Evolutionary conservation across 2,797 vertebrate genomes (phyloP), one percentile per base, ranked within the genome.

Genomic region (Kryptolebias ocellatus): DNA sequence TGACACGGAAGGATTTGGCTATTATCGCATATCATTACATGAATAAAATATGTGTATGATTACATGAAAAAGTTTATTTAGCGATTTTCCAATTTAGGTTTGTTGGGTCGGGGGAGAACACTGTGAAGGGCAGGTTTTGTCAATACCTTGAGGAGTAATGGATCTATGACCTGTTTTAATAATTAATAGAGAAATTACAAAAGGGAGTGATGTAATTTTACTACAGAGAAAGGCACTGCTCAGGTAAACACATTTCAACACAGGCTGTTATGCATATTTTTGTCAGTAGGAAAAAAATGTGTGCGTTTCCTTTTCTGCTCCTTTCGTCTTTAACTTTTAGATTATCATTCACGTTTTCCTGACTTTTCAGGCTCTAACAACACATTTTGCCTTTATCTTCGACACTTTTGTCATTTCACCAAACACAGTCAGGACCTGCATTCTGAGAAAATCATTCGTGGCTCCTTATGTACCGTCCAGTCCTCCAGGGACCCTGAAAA

Each of bases 11-110:
- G 62, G 76, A 81, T 74, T 79, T 17, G 55, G 59, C 74, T 69
- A 68, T 87, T 72, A 87, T 83, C 76, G 85, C 82, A 87, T 89
- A 89, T 92, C 79, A 89, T 90, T 88, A 85, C 85, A 90, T 92
- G 72, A 90, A 92, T 92, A 90, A 90, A 90, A 92, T 81, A 90
- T 90, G 70, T 55, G 28, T 51, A 58, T 80, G 83, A 90, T 90
- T 87, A 83, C 80, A 85, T 74, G 80, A 83, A 84, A 85, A 87
- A 80, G 84, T 90, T 87, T 87, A 87, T 87, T 88, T 81, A 89
- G 83, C 65, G 20, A 76, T 81, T 84, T 74, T 80, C 79, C 79
- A 86, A 83, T 90, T 88, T 82, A 54, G 74, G 27, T 84, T 83
- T 85, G 86, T 86, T 87, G 66, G 74, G 67, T 78, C 78, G 52